These are phyloP conservation scores for Sphinx pinastri DNA, from an alignment of 2,888 invertebrate species.

Conservation along the genomic window DNA sequence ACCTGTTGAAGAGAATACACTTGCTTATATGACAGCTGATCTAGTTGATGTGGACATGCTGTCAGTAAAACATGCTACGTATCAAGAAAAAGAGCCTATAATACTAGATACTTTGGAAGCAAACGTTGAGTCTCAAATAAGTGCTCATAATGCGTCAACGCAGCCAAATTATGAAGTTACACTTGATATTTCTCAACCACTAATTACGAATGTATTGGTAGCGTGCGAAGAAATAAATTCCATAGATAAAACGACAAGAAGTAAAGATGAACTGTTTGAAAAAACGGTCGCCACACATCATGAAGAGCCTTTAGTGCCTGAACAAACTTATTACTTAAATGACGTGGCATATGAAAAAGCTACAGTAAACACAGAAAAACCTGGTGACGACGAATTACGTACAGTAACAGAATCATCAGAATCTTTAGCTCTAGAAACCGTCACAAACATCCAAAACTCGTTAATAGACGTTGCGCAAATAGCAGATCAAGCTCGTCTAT, in stretches of 20 bases:
- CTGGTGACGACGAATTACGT: not conserved
- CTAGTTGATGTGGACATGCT: not conserved
- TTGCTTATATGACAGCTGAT: not conserved
- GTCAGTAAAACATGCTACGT: not conserved
- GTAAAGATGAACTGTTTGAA: not conserved
- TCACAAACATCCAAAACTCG: not conserved
- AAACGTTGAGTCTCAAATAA: too few relatives aligned
- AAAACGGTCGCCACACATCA: not conserved
- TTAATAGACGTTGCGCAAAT: not conserved
- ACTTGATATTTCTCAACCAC: not conserved
- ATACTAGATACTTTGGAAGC: not conserved
- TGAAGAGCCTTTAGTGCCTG: not conserved
- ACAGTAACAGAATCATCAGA: not conserved
- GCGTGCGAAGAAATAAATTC: not conserved
- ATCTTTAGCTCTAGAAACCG: not conserved
- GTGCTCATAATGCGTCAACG: not conserved
- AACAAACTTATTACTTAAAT: not conserved
- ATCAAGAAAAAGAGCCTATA: not conserved
- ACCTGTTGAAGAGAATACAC: not conserved
- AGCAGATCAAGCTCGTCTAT: not conserved
- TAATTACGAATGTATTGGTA: not conserved
- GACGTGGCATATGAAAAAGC: not conserved
- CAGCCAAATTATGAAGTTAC: not conserved
- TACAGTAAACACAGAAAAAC: not conserved
- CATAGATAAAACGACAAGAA: not conserved